Conservation (phyloP, 2,888 invertebrate species). For the Agrilus mali region DNA sequence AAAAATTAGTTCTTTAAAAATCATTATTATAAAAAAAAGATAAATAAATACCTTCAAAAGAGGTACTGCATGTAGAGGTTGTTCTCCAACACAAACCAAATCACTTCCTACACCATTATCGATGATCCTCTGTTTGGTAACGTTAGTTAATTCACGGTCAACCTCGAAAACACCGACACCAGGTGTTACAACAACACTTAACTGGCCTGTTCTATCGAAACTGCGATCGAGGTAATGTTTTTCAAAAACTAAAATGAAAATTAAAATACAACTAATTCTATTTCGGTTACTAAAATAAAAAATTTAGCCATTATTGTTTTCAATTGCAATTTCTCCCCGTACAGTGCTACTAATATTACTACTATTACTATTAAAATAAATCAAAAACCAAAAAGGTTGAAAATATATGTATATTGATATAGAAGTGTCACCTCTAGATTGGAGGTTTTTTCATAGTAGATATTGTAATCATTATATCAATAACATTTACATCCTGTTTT, state of each 20-base stretch:
- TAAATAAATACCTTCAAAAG: slow-evolving; percentile 56
- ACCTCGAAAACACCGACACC: slow-evolving; percentile 99
- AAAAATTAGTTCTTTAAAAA: too few relatives aligned
- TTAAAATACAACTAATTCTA: slow-evolving; percentile 2
- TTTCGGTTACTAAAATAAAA: not conserved
- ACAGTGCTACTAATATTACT: too few relatives aligned
- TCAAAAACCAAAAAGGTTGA: too few relatives aligned
- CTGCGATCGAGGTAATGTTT: slow-evolving; percentile 95
- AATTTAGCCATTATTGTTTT: not conserved
- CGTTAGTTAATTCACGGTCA: slow-evolving; percentile 89
- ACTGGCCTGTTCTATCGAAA: slow-evolving; percentile 95
- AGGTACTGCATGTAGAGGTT: slow-evolving; percentile 96
- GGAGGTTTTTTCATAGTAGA: too few relatives aligned
- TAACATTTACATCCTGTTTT: too few relatives aligned
- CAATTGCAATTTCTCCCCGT: not conserved
- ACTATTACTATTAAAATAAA: too few relatives aligned
- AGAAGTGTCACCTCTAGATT: too few relatives aligned
- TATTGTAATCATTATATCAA: too few relatives aligned
- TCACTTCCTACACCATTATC: slow-evolving; percentile 98
- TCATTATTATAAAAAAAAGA: slow-evolving; percentile 1
- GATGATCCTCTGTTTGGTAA: slow-evolving; percentile 96
- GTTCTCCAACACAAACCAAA: slow-evolving; percentile 95
- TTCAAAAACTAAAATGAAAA: slow-evolving; percentile 68
- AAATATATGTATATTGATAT: too few relatives aligned
- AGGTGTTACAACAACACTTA: slow-evolving; percentile 95